phyloP scores from a whole-genome alignment of 2,888 invertebrate species.

The Perizoma affinitatum region DNA sequence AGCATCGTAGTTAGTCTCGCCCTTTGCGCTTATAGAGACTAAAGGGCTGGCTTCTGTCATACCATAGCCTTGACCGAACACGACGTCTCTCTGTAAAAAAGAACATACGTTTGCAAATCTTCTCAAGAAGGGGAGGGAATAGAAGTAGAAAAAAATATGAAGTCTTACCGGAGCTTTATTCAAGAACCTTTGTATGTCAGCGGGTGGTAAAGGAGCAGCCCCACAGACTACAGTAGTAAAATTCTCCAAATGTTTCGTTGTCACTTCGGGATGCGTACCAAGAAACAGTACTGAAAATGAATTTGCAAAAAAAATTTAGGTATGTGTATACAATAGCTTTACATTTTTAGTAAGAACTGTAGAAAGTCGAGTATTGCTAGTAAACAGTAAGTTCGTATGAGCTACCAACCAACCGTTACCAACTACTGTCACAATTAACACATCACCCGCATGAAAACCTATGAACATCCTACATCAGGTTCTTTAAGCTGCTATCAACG shows the following conservation, averaged over 20 bases:
- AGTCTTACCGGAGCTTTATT: conserved; percentile 66
- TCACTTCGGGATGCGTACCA: conserved; percentile 84
- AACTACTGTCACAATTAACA: too few relatives aligned
- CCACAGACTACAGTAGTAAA: conserved; percentile 82
- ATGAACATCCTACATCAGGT: too few relatives aligned
- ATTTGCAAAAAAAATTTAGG: not conserved
- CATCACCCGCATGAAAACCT: too few relatives aligned
- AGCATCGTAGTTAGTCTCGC: conserved; percentile 52
- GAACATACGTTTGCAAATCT: too few relatives aligned
- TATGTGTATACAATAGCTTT: not conserved
- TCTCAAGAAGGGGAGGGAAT: too few relatives aligned
- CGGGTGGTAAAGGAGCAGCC: conserved; percentile 87
- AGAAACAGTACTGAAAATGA: conserved; percentile 86
- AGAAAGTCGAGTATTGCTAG: too few relatives aligned
- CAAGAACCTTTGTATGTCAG: conserved; percentile 82
- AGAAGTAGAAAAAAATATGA: too few relatives aligned
- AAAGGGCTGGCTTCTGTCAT: conserved; percentile 88
- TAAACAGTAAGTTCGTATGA: too few relatives aligned
- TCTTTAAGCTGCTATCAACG: too few relatives aligned
- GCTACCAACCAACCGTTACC: too few relatives aligned
- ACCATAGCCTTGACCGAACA: conserved; percentile 85
- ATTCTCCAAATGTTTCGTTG: conserved; percentile 81
- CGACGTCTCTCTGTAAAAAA: conserved; percentile 51
- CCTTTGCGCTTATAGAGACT: conserved; percentile 60
- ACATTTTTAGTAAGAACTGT: too few relatives aligned